Base-by-base conservation (phyloP, 2,888 invertebrate species). In the Lamellibrachia satsuma region DNA sequence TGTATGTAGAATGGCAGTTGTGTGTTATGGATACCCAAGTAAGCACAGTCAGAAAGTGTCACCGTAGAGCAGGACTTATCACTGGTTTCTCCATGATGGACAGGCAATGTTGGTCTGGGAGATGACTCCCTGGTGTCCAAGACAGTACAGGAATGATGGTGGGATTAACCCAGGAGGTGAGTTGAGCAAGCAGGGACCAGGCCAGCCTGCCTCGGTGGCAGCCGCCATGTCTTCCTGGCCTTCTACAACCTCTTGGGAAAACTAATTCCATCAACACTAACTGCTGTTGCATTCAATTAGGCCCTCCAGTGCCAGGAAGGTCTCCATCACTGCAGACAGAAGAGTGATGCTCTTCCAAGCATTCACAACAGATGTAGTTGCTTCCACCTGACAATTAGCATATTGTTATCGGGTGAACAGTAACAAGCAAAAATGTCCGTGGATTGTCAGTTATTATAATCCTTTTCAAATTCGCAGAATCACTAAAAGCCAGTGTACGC, bases 241-340 rank as follows among this genome's bases (percentile, higher is more conserved):
- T 75, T 75, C 75, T 22, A 22, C n/a, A 4, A 4, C 22, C 75
- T 75, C 75, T n/a, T 75, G 75, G 75, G 75, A 75, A 15, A 75
- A n/a, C 75, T 75, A 75, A 75, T 75, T 75, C 75, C 75, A 75
- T 75, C 75, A 75, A 22, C 75, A 75, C 75, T 75, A 75, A 75
- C 75, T 75, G 75, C 75, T 75, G 75, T 75, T 75, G 75, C 75
- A 75, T 75, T 75, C 75, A 75, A 75, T 75, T 75, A 75, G 75
- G 75, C 75, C 75, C 15, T 75, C 15, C 75, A 75, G 2, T 75
- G 75, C 75, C 75, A 75, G 75, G 75, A 75, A 75, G 22, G 75
- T 11, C 75, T 75, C 75, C 22, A 22, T 75, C 75, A 75, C 15
- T 75, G 75, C 75, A 75, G 3, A 4, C 4, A 2, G 6, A 6